Conservation (phyloP, 2,888 invertebrate genomes). For the Luperina nickerlii region DNA sequence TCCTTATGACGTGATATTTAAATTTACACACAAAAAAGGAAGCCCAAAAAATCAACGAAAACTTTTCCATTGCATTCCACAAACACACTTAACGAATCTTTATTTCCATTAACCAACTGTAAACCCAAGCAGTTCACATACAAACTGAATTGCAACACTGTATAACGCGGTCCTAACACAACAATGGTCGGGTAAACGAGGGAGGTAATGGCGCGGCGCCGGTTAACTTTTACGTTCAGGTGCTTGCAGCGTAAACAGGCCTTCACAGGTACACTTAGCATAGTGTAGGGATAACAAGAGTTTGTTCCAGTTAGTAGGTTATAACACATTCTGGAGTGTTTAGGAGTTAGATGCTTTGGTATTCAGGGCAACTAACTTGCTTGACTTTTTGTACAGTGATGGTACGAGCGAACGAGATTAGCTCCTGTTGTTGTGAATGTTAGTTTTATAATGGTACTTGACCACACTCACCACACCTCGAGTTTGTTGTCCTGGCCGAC, state of each 20-base stretch:
- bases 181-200: slow-evolving; percentile 78
- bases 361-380: neutral
- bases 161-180: slow-evolving; percentile 60
- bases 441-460: too few species aligned
- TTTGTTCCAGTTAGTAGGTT: neutral
- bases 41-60: neutral
- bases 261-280: slow-evolving; percentile 43
- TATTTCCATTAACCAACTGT: neutral
- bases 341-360: neutral
- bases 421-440: neutral
- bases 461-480: neutral
- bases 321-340: slow-evolving; percentile 7
- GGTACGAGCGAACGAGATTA: neutral
- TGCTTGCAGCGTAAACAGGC: slow-evolving; percentile 72
- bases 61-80: neutral
- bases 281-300: neutral
- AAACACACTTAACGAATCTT: neutral
- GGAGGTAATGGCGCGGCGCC: slow-evolving; percentile 81
- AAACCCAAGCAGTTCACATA: neutral
- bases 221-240: slow-evolving; percentile 77
- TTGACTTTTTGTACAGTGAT: neutral
- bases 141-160: slow-evolving; percentile 24
- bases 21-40: neutral
- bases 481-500: neutral
- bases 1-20: neutral